Evolutionary conservation across 2,888 invertebrate species (phyloP).

Genomic region (Nemapogon koenigi): DNA sequence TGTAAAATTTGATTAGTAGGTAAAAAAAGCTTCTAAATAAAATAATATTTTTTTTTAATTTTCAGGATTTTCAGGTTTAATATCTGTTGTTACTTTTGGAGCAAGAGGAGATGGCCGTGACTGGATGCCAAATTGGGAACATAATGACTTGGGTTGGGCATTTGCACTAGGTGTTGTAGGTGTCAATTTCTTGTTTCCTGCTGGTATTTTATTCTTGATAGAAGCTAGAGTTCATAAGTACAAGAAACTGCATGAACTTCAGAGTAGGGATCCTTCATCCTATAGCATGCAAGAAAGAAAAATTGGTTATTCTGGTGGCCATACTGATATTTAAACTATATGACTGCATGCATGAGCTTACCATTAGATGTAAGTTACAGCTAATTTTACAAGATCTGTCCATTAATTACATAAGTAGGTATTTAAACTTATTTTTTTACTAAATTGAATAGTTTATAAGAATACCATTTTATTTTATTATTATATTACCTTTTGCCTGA

Average conservation of each 20-base stretch:
- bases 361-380: too few species aligned
- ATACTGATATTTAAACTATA: conserved; percentile 72
- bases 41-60: too few species aligned
- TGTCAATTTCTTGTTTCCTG: conserved; percentile 74
- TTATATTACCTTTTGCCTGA: too few species aligned
- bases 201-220: conserved; percentile 81
- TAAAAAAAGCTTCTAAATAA: too few species aligned
- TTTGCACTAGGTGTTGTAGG: conserved; percentile 87
- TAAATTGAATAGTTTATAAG: too few species aligned
- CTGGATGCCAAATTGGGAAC: conserved; percentile 97
- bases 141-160: conserved; percentile 94
- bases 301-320: conserved; percentile 58
- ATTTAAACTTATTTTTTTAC: too few species aligned
- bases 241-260: conserved; percentile 73
- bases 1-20: too few species aligned
- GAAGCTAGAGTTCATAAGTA: conserved; percentile 83
- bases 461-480: too few species aligned
- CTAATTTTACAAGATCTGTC: too few species aligned
- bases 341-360: too few species aligned
- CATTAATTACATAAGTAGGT: too few species aligned
- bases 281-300: conserved; percentile 74
- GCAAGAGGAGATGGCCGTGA: conserved; percentile 89
- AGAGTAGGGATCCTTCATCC: conserved; percentile 69
- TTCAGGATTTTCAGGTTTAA: conserved; percentile 78
- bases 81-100: conserved; percentile 88